Evolutionary conservation across 2,888 invertebrate species (phyloP), one percentile per base, ranked within the genome.

Genomic region (Acleris holmiana): DNA sequence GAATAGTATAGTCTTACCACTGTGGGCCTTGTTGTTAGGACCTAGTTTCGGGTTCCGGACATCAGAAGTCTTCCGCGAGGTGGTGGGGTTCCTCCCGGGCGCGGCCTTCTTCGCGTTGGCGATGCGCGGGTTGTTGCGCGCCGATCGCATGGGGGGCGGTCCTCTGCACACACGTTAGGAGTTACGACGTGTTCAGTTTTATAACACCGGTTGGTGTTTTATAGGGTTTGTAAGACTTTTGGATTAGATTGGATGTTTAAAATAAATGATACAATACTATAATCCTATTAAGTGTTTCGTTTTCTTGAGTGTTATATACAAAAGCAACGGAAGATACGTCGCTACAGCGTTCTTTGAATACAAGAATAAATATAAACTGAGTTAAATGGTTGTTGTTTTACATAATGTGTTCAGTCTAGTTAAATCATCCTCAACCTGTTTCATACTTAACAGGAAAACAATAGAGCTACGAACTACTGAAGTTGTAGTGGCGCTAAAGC

Each of bases 41-140:
- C 82, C 80, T 60, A 81, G 71, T 68, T 83, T 89, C 7, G 91
- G 86, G 70, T 89, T 89, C 70, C 84, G 82, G 17, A 82, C 80
- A 71, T 91, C 93, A 0, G 88, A 85, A 0, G 86, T 80, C 72
- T 84, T 89, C 66, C 91, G 72, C 25, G 91, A 89, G 18, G 89
- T 83, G 69, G 89, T 84, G 19, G 92, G 80, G 73, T 82, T 85
- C 40, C 77, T 76, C 48, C 70, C 79, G 0, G 82, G 69, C 8
- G 83, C 72, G 3, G 80, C 75, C 71, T 85, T 88, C 75, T 86
- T 91, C 72, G 71, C 76, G 73, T 87, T 87, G 2, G 74, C 72
- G 17, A 80, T 76, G 68, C 88, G 79, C 2, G 83, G 75, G 70
- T 90, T 89, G 72, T 83, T 84, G 48, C 88, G 82, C 18, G 90